Conservation (phyloP, 2,113 vertebrate species). For the Paracyprichromis sp. region DNA sequence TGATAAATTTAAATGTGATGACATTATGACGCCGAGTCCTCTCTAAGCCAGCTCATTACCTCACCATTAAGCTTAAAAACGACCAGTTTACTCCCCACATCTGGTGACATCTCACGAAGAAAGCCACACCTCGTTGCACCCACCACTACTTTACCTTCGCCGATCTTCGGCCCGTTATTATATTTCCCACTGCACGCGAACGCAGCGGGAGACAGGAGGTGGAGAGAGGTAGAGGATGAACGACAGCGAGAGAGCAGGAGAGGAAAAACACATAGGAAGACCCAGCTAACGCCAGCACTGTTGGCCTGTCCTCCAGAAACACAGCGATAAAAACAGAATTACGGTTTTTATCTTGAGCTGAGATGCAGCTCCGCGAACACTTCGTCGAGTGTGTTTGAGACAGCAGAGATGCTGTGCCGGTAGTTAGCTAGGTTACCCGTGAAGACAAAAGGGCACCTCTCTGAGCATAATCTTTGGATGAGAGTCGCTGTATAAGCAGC, state of each 20-base stretch:
- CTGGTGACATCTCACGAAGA: not conserved
- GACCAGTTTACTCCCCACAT: not conserved
- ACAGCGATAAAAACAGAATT: not conserved
- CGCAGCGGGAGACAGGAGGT: not conserved
- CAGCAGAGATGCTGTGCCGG: not conserved
- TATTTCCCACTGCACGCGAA: conserved; percentile 26
- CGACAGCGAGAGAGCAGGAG: not conserved
- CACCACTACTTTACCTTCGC: not conserved
- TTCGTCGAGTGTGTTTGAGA: not conserved
- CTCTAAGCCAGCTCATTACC: not conserved
- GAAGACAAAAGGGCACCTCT: conserved; percentile 14
- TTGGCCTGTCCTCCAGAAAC: not conserved
- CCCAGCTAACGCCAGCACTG: not conserved
- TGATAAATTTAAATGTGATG: not conserved
- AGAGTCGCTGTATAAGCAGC: not conserved
- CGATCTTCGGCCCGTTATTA: not conserved
- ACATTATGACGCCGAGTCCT: not conserved
- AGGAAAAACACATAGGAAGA: not conserved
- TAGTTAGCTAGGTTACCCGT: not conserved
- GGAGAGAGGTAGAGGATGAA: conserved; percentile 1
- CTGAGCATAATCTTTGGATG: conserved; percentile 14
- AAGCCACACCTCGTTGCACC: not conserved
- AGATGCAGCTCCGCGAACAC: not conserved
- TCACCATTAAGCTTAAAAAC: not conserved
- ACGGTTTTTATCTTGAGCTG: not conserved